Evolutionary conservation across 2,888 invertebrate species (phyloP), one percentile per base, ranked within the genome.

Genomic region (Callyntrura guangdongensis): DNA sequence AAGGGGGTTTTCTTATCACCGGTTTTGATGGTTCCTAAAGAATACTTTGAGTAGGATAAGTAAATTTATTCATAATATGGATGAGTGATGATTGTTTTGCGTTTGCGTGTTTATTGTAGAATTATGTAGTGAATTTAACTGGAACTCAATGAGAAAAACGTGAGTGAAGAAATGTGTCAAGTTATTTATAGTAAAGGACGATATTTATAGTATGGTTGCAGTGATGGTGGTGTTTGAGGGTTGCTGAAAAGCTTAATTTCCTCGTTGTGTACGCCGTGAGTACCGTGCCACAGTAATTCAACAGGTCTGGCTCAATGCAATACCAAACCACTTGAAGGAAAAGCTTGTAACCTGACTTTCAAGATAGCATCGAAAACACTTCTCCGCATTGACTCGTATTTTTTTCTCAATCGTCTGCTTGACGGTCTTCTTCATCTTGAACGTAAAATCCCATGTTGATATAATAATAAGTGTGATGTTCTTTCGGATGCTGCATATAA

Each of bases 101-200:
- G 27, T 74, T 20, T 14, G 45, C 17, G 17, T 61, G 47, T 49
- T 20, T 61, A 74, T 49, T 20, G 72, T 74, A 47, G 22, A 53
- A 53, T 77, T 53, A 77, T 53, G 22, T 14, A 53, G 53, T 72
- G 86, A 79, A 67, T 22, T 77, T 79, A 81, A 87, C 87, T 87
- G 87, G 87, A 87, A 87, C 79, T 83, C 25, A 22, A 92, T 74
- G 86, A 88, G 91, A 91, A 91, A 92, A 92, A 90, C 92, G 92
- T 92, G 92, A 91, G 91, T 79, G 67, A 85, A 86, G 84, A 92
- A 93, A 92, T 93, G 91, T 93, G 92, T 91, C 92, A 92, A 89
- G 90, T 91, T 91, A 93, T 93, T 92, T 93, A 91, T 92, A 91
- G 89, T 56, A 90, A 90, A 86, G 86, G 90, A 82, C 82, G 90